Evolutionary conservation across 2,888 invertebrate species (phyloP), one percentile per base, ranked within the genome.

Genomic region (Volucella bombylans): DNA sequence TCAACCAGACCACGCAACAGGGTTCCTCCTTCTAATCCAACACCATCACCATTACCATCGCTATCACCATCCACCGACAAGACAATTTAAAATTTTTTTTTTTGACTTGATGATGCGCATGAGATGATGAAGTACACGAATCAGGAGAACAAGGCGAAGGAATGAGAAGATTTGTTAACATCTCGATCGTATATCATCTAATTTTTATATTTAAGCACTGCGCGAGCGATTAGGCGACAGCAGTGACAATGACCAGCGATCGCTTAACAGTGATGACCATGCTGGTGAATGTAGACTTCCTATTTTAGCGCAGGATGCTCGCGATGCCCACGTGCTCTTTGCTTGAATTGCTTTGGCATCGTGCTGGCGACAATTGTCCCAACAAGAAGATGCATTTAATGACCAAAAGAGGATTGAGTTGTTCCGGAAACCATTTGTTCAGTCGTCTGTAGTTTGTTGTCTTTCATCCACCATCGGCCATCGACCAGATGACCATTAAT

Each of bases 121-220:
- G 23, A 23, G 23, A 23, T 23, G 23, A 23, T 31, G 31, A 31
- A 31, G 31, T 31, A 31, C 6, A 31, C 31, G 31, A 31, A 6
- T 4, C 31, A 6, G 31, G 31, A 31, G 31, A 31, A 52, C 39
- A 39, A 47, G 14, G n/a, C 18, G 14, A 15, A 39, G 38, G 18
- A 50, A 71, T 31, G 50, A 52, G 82, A 83, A 69, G 79, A 81
- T 85, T 80, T 85, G 80, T 85, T 76, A 85, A 85, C 85, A 85
- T 77, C 76, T 85, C 85, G 85, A 85, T 85, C 72, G 81, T 85
- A 81, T 81, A 85, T 85, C 85, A 85, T 85, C 81, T 80, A 85
- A 85, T 85, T 85, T 81, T 81, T 81, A 76, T 85, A 76, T 85
- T 85, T 72, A 80, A 71, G 47, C 50, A 6, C 6, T 31, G 62